Percentiles rank a stretch among this genome's conserved stretches.
These are phyloP conservation scores for Pseudeuparius sepicola DNA, from an alignment of 2,888 invertebrate species.

Conservation along the genomic window DNA sequence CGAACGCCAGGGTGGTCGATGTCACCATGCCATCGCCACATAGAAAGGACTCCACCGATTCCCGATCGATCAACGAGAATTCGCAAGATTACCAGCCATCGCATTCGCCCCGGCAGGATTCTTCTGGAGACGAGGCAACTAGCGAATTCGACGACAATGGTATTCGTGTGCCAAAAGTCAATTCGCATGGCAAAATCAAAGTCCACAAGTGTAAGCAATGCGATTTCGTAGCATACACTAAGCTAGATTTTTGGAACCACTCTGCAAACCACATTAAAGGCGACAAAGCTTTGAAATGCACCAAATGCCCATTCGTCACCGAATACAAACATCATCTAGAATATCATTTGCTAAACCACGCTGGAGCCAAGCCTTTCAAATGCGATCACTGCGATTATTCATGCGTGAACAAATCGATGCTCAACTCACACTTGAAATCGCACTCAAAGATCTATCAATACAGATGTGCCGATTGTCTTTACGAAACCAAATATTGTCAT, in stretches of 20 bases:
- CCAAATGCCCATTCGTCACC: conserved; percentile 92
- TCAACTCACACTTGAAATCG: conserved; percentile 95
- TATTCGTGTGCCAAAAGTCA: conserved; percentile 39
- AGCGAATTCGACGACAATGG: conserved; percentile 38
- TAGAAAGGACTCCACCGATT: conserved; percentile 1
- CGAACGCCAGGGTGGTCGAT: no score
- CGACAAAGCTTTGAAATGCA: conserved; percentile 84
- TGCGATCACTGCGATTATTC: conserved; percentile 82
- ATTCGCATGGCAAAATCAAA: conserved; percentile 76
- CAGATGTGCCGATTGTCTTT: conserved; percentile 85
- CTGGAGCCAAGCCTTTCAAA: conserved; percentile 90
- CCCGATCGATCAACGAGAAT: no score
- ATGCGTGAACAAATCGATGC: conserved; percentile 98
- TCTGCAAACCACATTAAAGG: conserved; percentile 82
- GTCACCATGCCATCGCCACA: no score
- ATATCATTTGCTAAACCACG: conserved; percentile 92
- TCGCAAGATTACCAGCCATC: no score
- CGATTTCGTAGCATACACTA: conserved; percentile 71
- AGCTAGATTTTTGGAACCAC: conserved; percentile 91
- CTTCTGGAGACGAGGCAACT: conserved; percentile 41
- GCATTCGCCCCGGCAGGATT: no score
- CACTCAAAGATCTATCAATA: conserved; percentile 90
- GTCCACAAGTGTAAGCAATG: conserved; percentile 91
- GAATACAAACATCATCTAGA: conserved; percentile 98
- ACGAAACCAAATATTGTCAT: conserved; percentile 97